Evolutionary conservation across 2,888 invertebrate genomes (phyloP), one percentile per base, ranked within the genome.

Genomic region (Ashinkailepas kermadecensis): DNA sequence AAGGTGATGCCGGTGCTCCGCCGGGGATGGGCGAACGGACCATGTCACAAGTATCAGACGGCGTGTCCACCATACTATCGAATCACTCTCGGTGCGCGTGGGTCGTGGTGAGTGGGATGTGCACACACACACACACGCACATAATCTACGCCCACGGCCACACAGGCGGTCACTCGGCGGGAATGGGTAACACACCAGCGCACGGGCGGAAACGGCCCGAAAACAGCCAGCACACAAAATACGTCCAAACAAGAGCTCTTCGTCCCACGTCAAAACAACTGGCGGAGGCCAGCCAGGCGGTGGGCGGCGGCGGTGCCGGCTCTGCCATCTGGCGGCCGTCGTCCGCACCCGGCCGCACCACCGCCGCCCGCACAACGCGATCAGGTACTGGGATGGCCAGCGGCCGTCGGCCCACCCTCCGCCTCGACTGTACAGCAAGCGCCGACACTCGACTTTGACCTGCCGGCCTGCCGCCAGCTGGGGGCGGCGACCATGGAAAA

Each of bases 181-280:
- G 25, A n/a, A 65, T n/a, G 67, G 25, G 67, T 11, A 13, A n/a
- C 67, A n/a, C 67, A 11, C 25, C 11, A 7, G 4, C 23, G 13
- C 67, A 11, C 67, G 13, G 67, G 25, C 67, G 12, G 23, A n/a
- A 67, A n/a, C 67, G n/a, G 23, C 65, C 65, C 13, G n/a, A 13
- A 10, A 67, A 67, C 67, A 67, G 25, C 67, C 67, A 23, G 67
- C 67, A 13, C 67, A 67, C 67, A 67, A 67, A 67, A 67, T 25
- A 67, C 25, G 67, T 67, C 67, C 12, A 67, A 67, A 67, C 67
- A 65, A 67, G 39, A 67, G 12, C 25, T 11, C 67, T 67, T 25
- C n/a, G 67, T 67, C 25, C 25, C n/a, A 15, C 25, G 67, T 11
- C 25, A 67, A 67, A 67, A 67, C 67, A n/a, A 25, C 62, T 62